Evolutionary conservation across 2,797 vertebrate species (phyloP).

Genomic region (Lutjanus argentimaculatus): DNA sequence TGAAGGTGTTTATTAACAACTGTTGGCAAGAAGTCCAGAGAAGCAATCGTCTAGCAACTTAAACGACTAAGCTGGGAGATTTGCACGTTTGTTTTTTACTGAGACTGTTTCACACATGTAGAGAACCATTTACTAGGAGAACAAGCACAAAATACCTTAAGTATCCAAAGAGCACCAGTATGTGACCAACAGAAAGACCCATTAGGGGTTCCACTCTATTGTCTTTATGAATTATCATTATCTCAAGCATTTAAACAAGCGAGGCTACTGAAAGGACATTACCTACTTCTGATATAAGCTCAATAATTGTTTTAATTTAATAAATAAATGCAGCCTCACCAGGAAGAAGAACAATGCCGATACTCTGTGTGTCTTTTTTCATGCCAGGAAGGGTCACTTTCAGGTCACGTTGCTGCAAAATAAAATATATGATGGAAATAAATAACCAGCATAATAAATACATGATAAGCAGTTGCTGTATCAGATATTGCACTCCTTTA

Average conservation of each 20-base stretch:
- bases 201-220: too few relatives aligned
- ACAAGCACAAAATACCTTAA: too few relatives aligned
- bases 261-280: neutral
- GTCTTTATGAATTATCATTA: neutral
- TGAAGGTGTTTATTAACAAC: too few relatives aligned
- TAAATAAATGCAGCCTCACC: conserved; percentile 80
- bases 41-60: too few relatives aligned
- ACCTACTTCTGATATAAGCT: too few relatives aligned
- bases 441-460: neutral
- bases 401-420: conserved; percentile 85
- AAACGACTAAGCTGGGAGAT: too few relatives aligned
- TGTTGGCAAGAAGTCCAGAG: too few relatives aligned
- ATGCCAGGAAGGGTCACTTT: conserved; percentile 89
- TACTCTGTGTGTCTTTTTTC: conserved; percentile 82
- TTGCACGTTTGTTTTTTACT: too few relatives aligned
- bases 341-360: conserved; percentile 88
- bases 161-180: too few relatives aligned
- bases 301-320: neutral
- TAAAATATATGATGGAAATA: neutral
- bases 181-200: too few relatives aligned
- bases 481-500: neutral
- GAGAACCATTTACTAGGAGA: too few relatives aligned
- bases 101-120: too few relatives aligned
- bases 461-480: neutral
- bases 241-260: neutral